Percentiles rank a stretch among this genome's conserved stretches.
phyloP scores from a whole-genome alignment of 1,140 invertebrate genomes.

The Temnothorax nylanderi region DNA sequence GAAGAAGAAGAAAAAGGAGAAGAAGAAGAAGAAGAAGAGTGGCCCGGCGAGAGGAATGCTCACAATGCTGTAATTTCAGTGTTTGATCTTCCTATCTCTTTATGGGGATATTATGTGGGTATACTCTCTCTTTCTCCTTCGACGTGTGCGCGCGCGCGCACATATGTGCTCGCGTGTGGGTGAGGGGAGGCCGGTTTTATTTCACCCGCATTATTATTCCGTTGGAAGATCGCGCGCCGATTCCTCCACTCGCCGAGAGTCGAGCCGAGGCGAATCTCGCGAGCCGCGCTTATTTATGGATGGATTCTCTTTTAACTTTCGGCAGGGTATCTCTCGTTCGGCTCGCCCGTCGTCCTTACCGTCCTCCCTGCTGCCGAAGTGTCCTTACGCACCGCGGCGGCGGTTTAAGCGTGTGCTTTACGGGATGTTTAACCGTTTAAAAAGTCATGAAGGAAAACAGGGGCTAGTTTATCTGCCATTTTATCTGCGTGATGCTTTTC shows the following conservation, averaged over 20 bases:
- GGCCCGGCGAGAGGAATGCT: constrained; percentile 79
- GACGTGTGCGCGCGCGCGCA: background rate
- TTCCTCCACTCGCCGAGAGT: constrained; percentile 64
- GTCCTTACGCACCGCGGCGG: constrained; percentile 8
- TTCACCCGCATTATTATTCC: constrained; percentile 84
- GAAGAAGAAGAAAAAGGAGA: constrained; percentile 57
- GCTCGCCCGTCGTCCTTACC: constrained; percentile 30
- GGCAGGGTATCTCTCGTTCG: constrained; percentile 66
- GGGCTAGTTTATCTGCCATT: background rate
- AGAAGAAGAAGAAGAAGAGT: constrained; percentile 71
- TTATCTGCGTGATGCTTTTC: background rate
- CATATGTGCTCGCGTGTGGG: constrained; percentile 52
- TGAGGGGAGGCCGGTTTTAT: constrained; percentile 79
- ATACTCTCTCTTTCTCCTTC: constrained; percentile 69
- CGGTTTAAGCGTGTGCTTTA: background rate
- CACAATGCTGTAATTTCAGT: constrained; percentile 84
- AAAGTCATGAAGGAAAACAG: constrained; percentile 8
- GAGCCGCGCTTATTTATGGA: constrained; percentile 82
- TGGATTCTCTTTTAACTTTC: constrained; percentile 83
- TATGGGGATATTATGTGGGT: constrained; percentile 81
- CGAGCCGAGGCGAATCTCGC: constrained; percentile 68
- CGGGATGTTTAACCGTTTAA: background rate
- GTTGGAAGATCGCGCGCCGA: constrained; percentile 82
- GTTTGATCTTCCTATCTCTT: constrained; percentile 83
- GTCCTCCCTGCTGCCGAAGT: background rate